phyloP scores from a whole-genome alignment of 2,797 vertebrate species.

The Parauchenoglanis punctatus region DNA sequence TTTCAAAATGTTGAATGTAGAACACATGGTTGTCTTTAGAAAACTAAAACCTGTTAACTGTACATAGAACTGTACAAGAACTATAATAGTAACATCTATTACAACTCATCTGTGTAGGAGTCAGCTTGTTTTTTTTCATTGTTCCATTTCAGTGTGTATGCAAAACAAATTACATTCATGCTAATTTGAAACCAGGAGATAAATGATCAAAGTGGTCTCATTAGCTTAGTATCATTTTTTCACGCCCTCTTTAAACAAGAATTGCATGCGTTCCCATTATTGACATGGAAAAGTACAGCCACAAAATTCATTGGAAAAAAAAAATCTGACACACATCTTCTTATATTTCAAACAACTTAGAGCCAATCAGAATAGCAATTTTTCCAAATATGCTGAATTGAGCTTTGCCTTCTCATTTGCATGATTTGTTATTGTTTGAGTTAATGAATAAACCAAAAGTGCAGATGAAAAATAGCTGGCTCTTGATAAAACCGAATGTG shows the following conservation, averaged over 20 bases:
- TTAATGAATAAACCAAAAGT: constrained; percentile 75
- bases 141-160: background rate
- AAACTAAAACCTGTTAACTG: background rate
- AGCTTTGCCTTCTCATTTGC: constrained; percentile 69
- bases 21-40: background rate
- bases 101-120: background rate
- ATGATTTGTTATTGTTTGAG: constrained; percentile 77
- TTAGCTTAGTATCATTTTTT: background rate
- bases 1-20: background rate
- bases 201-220: constrained; percentile 7
- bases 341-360: constrained; percentile 47
- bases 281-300: constrained; percentile 68
- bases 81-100: background rate
- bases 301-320: constrained; percentile 62
- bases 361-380: constrained; percentile 47
- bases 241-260: constrained; percentile 15
- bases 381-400: constrained; percentile 74
- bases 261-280: constrained; percentile 46
- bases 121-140: background rate
- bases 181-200: background rate
- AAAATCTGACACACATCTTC: constrained; percentile 63
- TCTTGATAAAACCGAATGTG: constrained; percentile 54
- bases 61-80: background rate
- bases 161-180: background rate
- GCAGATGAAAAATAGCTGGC: constrained; percentile 60